A percentile compares a stretch with the other conserved stretches of the same genome.
Evolutionary conservation across 2,113 vertebrate species (phyloP).

Genomic region (Zosterops pallidus): DNA sequence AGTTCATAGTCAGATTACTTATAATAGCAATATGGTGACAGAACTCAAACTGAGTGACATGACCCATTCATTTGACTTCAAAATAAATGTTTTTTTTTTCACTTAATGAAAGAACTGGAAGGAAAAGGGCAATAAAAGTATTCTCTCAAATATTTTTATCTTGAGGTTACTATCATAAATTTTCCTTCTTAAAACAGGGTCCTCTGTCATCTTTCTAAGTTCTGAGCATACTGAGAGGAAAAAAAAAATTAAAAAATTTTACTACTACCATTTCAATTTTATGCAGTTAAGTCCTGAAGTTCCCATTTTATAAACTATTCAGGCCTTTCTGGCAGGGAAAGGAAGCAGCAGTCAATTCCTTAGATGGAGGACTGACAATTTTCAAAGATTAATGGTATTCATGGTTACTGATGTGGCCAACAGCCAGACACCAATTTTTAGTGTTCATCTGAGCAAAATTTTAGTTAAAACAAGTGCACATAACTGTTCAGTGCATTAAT

Average conservation of each 20-base stretch:
- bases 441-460: slow-evolving; percentile 40
- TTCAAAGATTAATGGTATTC: slow-evolving; percentile 67
- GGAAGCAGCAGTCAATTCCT: slow-evolving; percentile 54
- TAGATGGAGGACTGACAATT: slow-evolving; percentile 67
- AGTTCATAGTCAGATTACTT: neutral
- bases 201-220: neutral
- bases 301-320: neutral
- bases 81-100: neutral
- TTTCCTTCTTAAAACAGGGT: neutral
- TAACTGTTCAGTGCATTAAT: neutral
- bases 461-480: slow-evolving; percentile 48
- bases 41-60: neutral
- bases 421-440: slow-evolving; percentile 1
- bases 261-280: neutral
- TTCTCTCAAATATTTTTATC: neutral
- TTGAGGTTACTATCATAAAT: neutral
- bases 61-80: neutral
- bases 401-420: slow-evolving; percentile 29
- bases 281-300: neutral
- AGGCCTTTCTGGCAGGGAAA: slow-evolving; percentile 19
- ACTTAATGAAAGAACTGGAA: neutral
- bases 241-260: neutral
- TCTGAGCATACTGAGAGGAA: neutral
- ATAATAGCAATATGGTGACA: neutral
- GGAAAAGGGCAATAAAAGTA: neutral